Evolutionary conservation across 1,140 invertebrate genomes (phyloP), one percentile per base, ranked within the genome.

Genomic region (Drosophila pseudoananassae): DNA sequence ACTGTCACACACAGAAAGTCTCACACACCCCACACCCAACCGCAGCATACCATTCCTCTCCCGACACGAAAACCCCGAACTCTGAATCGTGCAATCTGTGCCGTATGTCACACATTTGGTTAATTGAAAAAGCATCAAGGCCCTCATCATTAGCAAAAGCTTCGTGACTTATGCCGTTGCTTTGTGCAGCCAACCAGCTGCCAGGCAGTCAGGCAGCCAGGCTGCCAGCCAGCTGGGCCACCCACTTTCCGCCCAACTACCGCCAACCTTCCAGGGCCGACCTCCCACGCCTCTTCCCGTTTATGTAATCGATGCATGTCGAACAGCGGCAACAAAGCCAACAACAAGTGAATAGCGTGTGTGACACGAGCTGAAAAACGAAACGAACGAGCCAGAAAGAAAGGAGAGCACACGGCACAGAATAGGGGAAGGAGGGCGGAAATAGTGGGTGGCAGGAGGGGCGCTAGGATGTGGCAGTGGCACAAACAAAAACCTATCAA

Each of bases 241-340:
- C 40, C 40, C 40, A 43, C 40, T 15, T 40, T 40, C 14, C 38
- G 5, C 38, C 38, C 38, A 15, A 33, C 31, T 33, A 33, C 31
- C 31, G 31, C 31, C 12, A 36, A 10, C 38, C 38, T 43, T 43
- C 14, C 40, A 45, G n/a, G n/a, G 14, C 40, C 14, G 40, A 15
- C 40, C 4, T 2, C 15, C 15, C 40, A 17, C 3, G 17, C 52
- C n/a, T 9, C 43, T 3, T 10, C 53, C 23, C 78, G 47, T 76
- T 73, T 88, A 88, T 88, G 83, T 88, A 88, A 88, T 88, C 83
- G 83, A 88, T 89, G 82, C 78, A 88, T 88, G 83, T 89, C 78
- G 80, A 88, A 88, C 83, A 88, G 78, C 83, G 69, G 73, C 70
- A 56, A 43, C 54, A 45, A 40, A 29, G 63, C 43, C 63, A 68